These are phyloP conservation scores for Tetheella fluctuosa DNA, from an alignment of 2,888 invertebrate species.

Conservation along the genomic window DNA sequence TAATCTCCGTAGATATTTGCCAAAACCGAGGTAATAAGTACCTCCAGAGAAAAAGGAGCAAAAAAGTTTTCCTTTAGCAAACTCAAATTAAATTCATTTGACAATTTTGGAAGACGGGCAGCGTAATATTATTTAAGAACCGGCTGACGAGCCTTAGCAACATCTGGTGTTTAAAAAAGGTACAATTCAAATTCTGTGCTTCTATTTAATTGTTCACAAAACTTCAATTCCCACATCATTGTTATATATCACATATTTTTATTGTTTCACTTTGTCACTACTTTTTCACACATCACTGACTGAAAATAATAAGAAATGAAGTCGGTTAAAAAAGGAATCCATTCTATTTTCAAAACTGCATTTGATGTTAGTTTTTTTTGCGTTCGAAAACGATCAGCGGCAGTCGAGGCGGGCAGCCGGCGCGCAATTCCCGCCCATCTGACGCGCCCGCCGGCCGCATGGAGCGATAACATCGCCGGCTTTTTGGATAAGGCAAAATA, in stretches of 20 bases:
- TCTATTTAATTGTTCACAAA: background rate
- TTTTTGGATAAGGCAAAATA: conserved; percentile 20
- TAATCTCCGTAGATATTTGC: conserved; percentile 30
- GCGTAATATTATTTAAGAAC: background rate
- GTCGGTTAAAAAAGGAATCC: background rate
- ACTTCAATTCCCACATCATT: background rate
- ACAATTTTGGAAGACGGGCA: background rate
- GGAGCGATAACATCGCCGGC: conserved; percentile 30
- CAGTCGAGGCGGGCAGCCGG: conserved; percentile 61
- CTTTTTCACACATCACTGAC: background rate
- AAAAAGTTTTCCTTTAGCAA: conserved; percentile 4
- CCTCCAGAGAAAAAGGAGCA: conserved; percentile 15
- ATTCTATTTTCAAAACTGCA: conserved; percentile 7
- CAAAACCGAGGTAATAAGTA: conserved; percentile 14
- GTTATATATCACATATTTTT: background rate
- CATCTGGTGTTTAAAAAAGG: background rate
- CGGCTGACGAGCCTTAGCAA: background rate
- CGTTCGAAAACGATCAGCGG: conserved; percentile 23
- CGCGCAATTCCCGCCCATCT: conserved; percentile 63
- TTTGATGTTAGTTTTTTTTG: background rate
- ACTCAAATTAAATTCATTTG: conserved; percentile 3
- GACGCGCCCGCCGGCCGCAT: conserved; percentile 53
- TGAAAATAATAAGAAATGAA: background rate
- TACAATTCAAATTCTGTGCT: background rate
- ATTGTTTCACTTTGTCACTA: conserved; percentile 1